Conservation (phyloP, 2,797 vertebrate species). For the Thunnus albacares region DNA sequence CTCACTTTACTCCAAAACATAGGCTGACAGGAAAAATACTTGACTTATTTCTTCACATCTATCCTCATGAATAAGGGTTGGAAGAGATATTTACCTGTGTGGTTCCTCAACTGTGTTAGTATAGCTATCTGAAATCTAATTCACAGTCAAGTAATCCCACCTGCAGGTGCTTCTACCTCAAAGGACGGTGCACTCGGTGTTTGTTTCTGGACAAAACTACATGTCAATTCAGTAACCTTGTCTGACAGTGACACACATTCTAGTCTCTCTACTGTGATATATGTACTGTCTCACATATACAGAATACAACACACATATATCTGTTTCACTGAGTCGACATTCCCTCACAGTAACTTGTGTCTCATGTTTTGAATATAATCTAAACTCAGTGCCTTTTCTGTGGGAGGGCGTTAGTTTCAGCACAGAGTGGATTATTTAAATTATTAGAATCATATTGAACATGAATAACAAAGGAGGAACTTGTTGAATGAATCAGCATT, state of each 20-base stretch:
- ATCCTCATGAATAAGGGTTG: constrained; percentile 1
- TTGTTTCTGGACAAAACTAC: constrained; percentile 40
- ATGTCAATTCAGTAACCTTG: constrained; percentile 38
- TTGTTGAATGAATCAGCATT: neutral
- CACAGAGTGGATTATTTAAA: neutral
- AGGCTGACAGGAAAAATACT: constrained; percentile 1
- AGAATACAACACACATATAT: neutral
- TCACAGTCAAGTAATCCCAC: constrained; percentile 60
- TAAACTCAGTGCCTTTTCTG: constrained; percentile 75
- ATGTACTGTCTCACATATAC: neutral
- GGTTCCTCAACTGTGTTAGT: constrained; percentile 27
- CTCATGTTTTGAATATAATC: constrained; percentile 44
- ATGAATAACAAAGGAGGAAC: neutral
- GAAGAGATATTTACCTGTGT: constrained; percentile 18
- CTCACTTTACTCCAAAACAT: constrained; percentile 8
- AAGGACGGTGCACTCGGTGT: constrained; percentile 53
- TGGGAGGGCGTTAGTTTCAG: constrained; percentile 6
- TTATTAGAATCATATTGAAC: neutral
- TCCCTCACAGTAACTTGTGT: constrained; percentile 43
- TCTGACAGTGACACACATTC: constrained; percentile 40
- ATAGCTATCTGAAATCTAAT: constrained; percentile 34
- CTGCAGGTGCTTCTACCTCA: constrained; percentile 83
- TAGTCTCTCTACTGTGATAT: constrained; percentile 57
- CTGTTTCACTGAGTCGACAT: constrained; percentile 31
- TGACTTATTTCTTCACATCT: constrained; percentile 14